These are phyloP conservation scores for Macrostomum lignano DNA, from an alignment of 1,140 invertebrate genomes.

Conservation along the genomic window DNA sequence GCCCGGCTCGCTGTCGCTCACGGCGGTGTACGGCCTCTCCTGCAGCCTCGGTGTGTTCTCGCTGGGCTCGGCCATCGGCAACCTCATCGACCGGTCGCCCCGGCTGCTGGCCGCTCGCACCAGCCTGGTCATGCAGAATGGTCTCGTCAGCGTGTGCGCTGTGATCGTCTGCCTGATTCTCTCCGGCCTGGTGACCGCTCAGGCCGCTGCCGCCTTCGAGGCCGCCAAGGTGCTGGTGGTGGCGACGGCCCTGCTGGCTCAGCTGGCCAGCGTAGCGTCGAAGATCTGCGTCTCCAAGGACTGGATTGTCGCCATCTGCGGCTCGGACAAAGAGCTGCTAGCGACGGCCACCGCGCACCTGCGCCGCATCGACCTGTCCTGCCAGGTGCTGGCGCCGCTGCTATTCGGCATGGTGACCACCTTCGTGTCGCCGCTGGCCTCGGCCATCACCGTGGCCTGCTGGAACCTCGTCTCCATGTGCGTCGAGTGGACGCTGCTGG, in stretches of 20 bases:
- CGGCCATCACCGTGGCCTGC: constrained; percentile 25
- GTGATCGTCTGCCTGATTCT: constrained; percentile 7
- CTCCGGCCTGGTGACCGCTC: too few species aligned
- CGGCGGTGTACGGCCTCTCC: constrained; percentile 30
- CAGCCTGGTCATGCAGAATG: too few species aligned
- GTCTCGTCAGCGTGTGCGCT: constrained; percentile 7
- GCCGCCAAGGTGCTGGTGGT: constrained; percentile 17
- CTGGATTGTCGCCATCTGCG: constrained; percentile 31
- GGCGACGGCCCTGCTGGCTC: constrained; percentile 13
- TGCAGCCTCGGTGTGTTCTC: constrained; percentile 24
- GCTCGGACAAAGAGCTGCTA: constrained; percentile 12
- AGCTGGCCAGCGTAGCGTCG: constrained; percentile 24
- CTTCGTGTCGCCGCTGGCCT: constrained; percentile 13
- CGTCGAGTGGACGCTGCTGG: constrained; percentile 28
- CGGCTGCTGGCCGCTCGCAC: constrained; percentile 29
- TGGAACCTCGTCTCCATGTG: constrained; percentile 31
- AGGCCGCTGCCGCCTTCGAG: too few species aligned
- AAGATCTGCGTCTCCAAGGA: constrained; percentile 31
- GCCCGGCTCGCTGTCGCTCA: constrained; percentile 18
- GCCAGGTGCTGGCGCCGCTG: constrained; percentile 29
- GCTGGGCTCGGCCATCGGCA: constrained; percentile 30
- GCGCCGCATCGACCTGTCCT: constrained; percentile 30
- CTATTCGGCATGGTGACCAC: constrained; percentile 30
- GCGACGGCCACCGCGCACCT: constrained; percentile 15
- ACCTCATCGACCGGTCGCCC: constrained; percentile 30